These are phyloP conservation scores for Heterohyrax brucei DNA, from an alignment of 2,797 vertebrate species.

Conservation along the genomic window DNA sequence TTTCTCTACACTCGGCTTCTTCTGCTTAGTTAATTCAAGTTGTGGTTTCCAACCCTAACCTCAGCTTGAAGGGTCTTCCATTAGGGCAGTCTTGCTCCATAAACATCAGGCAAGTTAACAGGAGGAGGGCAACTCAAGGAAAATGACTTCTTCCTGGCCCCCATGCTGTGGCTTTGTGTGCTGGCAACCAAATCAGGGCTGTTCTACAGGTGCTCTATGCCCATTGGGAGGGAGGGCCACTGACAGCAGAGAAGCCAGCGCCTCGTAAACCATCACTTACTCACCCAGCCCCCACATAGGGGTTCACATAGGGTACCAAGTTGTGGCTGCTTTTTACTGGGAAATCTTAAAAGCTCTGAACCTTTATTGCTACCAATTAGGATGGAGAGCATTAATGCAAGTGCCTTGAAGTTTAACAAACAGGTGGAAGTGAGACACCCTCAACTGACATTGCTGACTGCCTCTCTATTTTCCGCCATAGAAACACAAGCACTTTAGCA, in stretches of 20 bases:
- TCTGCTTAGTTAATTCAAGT: not conserved
- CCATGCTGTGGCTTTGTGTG: not conserved
- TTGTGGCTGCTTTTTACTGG: constrained; percentile 17
- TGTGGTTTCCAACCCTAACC: constrained; percentile 1
- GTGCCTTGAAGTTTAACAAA: not conserved
- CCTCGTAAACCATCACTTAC: not conserved
- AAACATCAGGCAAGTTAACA: not conserved
- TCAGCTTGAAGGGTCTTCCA: not conserved
- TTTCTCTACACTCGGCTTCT: not conserved
- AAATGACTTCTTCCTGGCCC: not conserved
- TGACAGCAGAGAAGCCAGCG: not conserved
- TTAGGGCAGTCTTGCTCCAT: not conserved
- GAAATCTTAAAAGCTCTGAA: not conserved
- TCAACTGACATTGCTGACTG: not conserved
- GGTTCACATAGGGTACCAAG: not conserved
- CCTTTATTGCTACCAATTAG: not conserved
- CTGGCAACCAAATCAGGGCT: not conserved
- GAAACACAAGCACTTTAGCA: fast-evolving
- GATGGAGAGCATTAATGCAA: too few species aligned
- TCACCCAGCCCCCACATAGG: not conserved
- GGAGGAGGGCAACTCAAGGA: not conserved
- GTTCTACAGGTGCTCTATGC: not conserved
- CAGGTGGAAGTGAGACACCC: not conserved
- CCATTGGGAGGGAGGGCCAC: too few species aligned
- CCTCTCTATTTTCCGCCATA: not conserved